phyloP scores from a whole-genome alignment of 2,113 vertebrate genomes.

The Copsychus sechellarum region DNA sequence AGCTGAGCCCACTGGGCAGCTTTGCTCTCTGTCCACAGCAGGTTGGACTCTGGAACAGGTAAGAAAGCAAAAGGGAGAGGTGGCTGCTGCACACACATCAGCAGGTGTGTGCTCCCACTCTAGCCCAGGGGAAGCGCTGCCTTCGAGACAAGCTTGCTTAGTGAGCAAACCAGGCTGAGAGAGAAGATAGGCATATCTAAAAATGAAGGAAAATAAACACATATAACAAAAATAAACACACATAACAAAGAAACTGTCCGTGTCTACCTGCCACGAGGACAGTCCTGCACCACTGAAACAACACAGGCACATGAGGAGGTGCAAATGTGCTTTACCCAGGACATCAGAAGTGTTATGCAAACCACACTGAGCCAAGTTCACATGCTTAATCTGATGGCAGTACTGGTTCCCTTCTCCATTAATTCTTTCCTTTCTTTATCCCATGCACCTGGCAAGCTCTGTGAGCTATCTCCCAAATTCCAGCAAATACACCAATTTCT shows the following conservation, averaged over 20 bases:
- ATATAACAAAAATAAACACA: not conserved
- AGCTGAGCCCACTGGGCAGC: not conserved
- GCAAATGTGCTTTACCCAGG: not conserved
- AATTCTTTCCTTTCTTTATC: not conserved
- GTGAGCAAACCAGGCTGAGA: not conserved
- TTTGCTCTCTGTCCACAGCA: not conserved
- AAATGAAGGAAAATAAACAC: not conserved
- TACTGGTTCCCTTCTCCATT: not conserved
- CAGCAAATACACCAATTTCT: constrained; percentile 53
- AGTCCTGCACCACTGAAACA: not conserved
- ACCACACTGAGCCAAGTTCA: not conserved
- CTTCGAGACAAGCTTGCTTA: not conserved
- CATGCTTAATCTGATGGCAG: not conserved
- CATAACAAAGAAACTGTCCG: not conserved
- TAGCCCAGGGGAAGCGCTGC: not conserved
- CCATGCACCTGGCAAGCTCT: not conserved
- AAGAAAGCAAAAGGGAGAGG: not conserved
- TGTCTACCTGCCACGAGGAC: not conserved
- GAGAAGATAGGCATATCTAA: not conserved
- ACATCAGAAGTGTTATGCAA: not conserved
- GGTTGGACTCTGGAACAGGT: not conserved
- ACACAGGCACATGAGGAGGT: not conserved
- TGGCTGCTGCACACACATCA: not conserved
- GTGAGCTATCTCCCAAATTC: constrained; percentile 38
- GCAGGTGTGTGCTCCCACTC: not conserved